Base-by-base conservation (phyloP, 2,888 invertebrate genomes). In the Thereva nobilitata region DNA sequence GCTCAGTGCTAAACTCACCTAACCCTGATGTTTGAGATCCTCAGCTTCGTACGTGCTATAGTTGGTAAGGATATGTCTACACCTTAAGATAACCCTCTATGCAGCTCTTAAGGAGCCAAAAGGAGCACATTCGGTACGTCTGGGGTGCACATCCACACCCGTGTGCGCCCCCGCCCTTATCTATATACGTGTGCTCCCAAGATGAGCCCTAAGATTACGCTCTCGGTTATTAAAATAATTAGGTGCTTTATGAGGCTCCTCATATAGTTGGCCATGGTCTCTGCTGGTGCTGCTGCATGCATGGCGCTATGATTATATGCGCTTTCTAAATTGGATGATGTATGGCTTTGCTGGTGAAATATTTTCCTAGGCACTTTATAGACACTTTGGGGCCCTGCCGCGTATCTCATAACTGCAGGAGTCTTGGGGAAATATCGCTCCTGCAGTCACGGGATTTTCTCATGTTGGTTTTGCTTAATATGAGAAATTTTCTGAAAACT, bases 211-310 rank as follows among this genome's bases (percentile, higher is more conserved):
- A 67, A 67, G 72, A 72, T 70, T 71, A 70, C 70, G 70, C 71
- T 72, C 72, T 70, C 64, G 69, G 72, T 72, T 71, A 72, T 72
- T 72, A 72, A 72, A 72, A 72, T 72, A 72, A 72, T 72, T 72
- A 72, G 71, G 71, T 71, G 70, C 70, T 72, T 72, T 72, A 71
- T 71, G 71, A 70, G 71, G 70, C 69, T 70, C 23, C 23, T 23
- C 23, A 23, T 23, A 23, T 23, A 23, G 41, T n/a, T 41, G 34
- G 38, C 52, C 34, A 50, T 63, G 49, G 41, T 38, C 38, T 53
- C 8, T 49, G 49, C 10, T 23, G 35, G 9, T 8, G 44, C 35
- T 56, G 42, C 9, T 6, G 34, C 34, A 34, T n/a, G 35, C 47
- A 59, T 10, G 12, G 34, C 35, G 35, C 5, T 38, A 23, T 10